Evolutionary conservation across 2,888 invertebrate genomes (phyloP).

Genomic region (Caenorhabditis sp.): DNA sequence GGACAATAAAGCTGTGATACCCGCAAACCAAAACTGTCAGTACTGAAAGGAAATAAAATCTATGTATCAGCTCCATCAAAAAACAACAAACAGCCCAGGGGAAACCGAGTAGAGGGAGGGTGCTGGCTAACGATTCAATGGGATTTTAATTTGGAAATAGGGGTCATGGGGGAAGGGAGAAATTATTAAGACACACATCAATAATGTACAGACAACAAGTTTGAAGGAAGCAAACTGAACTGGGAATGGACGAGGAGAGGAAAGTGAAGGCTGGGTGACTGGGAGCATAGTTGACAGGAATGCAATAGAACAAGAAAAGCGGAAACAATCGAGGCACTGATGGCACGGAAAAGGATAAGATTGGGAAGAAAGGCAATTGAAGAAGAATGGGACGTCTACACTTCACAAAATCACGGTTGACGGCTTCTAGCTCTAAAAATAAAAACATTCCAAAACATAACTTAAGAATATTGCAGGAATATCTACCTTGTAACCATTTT

Average conservation of each 20-base stretch:
- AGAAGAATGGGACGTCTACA: constrained; percentile 39
- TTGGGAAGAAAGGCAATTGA: constrained; percentile 30
- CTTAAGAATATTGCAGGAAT: neutral
- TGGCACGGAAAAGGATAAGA: constrained; percentile 41
- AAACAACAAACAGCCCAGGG: constrained; percentile 1
- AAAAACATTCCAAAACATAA: constrained; percentile 48
- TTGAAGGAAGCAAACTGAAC: neutral
- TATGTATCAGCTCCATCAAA: neutral
- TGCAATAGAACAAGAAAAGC: constrained; percentile 16
- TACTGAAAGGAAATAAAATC: constrained; percentile 1
- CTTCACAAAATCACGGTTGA: constrained; percentile 60
- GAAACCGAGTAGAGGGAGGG: neutral
- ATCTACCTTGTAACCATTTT: constrained; percentile 66
- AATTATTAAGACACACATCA: constrained; percentile 21
- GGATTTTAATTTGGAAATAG: neutral
- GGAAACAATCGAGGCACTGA: constrained; percentile 30
- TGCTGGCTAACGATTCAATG: neutral
- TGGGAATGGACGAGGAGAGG: constrained; percentile 1
- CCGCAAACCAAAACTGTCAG: constrained; percentile 48
- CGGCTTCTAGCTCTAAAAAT: constrained; percentile 65
- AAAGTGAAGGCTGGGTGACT: constrained; percentile 35
- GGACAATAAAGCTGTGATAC: constrained; percentile 58
- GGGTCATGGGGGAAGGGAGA: constrained; percentile 18
- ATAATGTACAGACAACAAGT: constrained; percentile 53
- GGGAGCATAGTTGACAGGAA: constrained; percentile 9